Evolutionary conservation across 2,113 vertebrate genomes (phyloP).

Genomic region (Brachyhypopomus occidentalis): DNA sequence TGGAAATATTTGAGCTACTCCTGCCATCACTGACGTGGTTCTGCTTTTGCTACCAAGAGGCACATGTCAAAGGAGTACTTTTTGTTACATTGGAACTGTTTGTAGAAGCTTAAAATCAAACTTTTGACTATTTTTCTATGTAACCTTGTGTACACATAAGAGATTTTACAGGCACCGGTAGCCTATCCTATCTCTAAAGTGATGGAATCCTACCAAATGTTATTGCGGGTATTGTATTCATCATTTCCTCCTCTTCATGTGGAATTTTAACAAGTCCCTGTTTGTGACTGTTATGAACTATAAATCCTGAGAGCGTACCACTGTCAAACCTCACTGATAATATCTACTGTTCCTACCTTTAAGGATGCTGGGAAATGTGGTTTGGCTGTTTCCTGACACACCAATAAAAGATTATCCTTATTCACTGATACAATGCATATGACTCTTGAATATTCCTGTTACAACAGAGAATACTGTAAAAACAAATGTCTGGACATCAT

Average conservation of each 20-base stretch:
- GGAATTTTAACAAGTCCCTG: conserved; percentile 67
- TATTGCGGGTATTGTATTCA: conserved; percentile 71
- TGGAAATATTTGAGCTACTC: conserved; percentile 56
- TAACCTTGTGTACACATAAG: conserved; percentile 63
- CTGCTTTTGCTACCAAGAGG: conserved; percentile 48
- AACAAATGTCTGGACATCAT: too few relatives aligned
- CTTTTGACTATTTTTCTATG: conserved; percentile 78
- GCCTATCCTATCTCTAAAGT: conserved; percentile 51
- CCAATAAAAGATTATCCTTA: conserved; percentile 75
- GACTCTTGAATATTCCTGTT: conserved; percentile 44
- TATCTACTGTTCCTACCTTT: conserved; percentile 66
- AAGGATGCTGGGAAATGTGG: conserved; percentile 68
- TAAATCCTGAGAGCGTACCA: conserved; percentile 62
- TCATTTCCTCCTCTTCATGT: conserved; percentile 65
- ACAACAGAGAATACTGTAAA: too few relatives aligned
- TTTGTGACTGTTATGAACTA: conserved; percentile 75
- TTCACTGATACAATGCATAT: conserved; percentile 58
- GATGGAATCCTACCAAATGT: conserved; percentile 59
- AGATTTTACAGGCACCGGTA: conserved; percentile 59
- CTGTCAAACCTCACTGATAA: conserved; percentile 64
- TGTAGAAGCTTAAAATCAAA: conserved; percentile 66
- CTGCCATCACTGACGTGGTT: conserved; percentile 50
- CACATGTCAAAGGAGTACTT: conserved; percentile 52
- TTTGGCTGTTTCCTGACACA: conserved; percentile 64
- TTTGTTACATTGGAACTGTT: conserved; percentile 65